A percentile compares a stretch with the other conserved stretches of the same genome.
Conservation (phyloP, 2,888 invertebrate species). For the Hyalella azteca region DNA sequence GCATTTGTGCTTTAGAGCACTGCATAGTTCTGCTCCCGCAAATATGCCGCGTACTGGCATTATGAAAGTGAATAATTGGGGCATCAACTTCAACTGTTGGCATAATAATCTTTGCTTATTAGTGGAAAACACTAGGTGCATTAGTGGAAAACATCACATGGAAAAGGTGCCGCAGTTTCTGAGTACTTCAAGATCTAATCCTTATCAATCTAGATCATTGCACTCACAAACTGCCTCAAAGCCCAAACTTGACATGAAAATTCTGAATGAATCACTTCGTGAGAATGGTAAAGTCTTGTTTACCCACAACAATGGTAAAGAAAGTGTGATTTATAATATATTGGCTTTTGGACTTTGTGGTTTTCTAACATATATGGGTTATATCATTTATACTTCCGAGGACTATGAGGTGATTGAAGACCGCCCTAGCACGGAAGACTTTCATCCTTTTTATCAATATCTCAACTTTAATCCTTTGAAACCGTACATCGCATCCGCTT, state of each 20-base stretch:
- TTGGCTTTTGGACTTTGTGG: not conserved
- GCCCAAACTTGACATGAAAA: not conserved
- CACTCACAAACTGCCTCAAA: not conserved
- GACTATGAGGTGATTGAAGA: not conserved
- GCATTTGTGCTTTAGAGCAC: too few species aligned
- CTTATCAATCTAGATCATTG: not conserved
- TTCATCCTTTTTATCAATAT: not conserved
- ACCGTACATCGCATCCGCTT: not conserved
- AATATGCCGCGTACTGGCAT: too few species aligned
- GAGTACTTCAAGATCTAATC: not conserved
- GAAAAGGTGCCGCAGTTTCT: not conserved
- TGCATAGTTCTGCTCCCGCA: too few species aligned
- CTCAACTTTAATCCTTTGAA: not conserved
- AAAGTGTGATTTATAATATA: conserved; percentile 17
- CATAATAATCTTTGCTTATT: too few species aligned
- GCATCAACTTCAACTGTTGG: not conserved
- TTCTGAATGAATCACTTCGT: not conserved
- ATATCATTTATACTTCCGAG: not conserved
- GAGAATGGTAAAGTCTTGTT: not conserved
- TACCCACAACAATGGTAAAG: not conserved
- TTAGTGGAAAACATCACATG: not conserved
- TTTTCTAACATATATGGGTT: not conserved
- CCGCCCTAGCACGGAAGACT: not conserved
- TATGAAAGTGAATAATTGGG: not conserved
- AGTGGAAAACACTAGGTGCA: too few species aligned